Base-by-base conservation (phyloP, 2,113 vertebrate species). In the Lagopus muta region DNA sequence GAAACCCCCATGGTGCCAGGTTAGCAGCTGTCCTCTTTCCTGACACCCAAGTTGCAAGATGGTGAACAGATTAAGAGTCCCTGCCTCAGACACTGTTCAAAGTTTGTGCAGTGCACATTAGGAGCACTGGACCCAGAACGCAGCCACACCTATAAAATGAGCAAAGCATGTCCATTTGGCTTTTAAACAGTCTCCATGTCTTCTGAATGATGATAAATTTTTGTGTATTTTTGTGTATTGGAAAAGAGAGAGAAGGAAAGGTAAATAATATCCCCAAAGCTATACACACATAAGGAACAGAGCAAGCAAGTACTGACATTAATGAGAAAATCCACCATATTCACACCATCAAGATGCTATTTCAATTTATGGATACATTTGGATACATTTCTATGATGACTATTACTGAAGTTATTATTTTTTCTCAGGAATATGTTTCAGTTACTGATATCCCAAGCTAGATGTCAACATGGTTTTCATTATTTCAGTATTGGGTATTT, bases 101-200 rank as follows among this genome's bases (percentile, higher is more conserved):
- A 52, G 43, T 38, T 40, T 24, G 2, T 43, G 42, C 11, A 70
- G 42, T 30, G 30, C 9, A 45, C n/a, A 38, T 58, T 61, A 55
- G 30, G 20, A 47, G 38, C 32, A 30, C 28, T 47, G 52, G 38
- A 55, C 22, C 22, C 32, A 64, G 57, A 83, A 86, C 50, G 1
- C 18, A 80, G 25, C 5, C 21, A 52, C 16, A 24, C 19, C 38
- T 45, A 78, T 22, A 75, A 74, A 94, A 57, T 2, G 43, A 93
- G 13, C 8, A 50, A 61, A 82, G 25, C 24, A 21, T 3, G 2
- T 60, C 27, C 5, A 21, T 85, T 89, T 45, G 25, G 22, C 21
- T 72, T 95, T 89, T 79, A 50, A 92, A 91, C 82, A 87, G 71
- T 60, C 54, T 77, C 61, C 61, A 10, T 36, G 18, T 21, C 28